Base-by-base conservation (phyloP, 2,888 invertebrate species). In the Phymatocera aterrima region DNA sequence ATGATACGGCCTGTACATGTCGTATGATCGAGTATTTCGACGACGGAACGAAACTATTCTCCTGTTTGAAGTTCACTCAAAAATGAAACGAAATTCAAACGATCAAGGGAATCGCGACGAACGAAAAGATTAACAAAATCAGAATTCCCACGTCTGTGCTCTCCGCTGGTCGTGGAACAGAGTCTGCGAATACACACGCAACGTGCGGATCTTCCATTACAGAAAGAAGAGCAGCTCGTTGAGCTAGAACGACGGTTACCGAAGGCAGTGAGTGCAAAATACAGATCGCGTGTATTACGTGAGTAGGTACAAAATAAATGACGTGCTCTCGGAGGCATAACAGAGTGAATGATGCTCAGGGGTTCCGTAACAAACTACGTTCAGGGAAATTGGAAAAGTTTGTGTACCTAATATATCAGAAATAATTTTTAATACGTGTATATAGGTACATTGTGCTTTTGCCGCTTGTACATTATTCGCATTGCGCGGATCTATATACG, bases 321-420 rank as follows among this genome's bases (percentile, higher is more conserved):
- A 28, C 60, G 6, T 31, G 60, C 60, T 60, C 60, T 60, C n/a
- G n/a, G 12, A 60, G 60, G 31, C n/a, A 60, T n/a, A 24, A n/a
- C 31, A 24, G 43, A 24, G 31, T 60, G 31, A 31, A 31, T 60
- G 60, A 60, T 60, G 31, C 31, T 31, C 60, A 24, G 1, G 60
- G 31, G 60, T 24, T 60, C n/a, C 31, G 31, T n/a, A 31, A 60
- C 60, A 31, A 31, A 31, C 31, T 3, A 60, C 21, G 60, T n/a
- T 24, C 31, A 18, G 74, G n/a, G 54, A 54, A 74, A 74, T 74
- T 74, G 74, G 54, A 74, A 74, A 74, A 74, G 48, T 74, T 74
- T 51, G 21, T 28, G 54, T 21, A n/a, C n/a, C n/a, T n/a, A 46
- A 48, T 51, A 31, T 74, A n/a, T 48, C 57, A 15, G 34, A 51